Percentiles rank a stretch among this genome's conserved stretches.
These are phyloP conservation scores for Phalacrocorax pelagicus DNA, from an alignment of 2,113 vertebrate species.

Conservation along the genomic window DNA sequence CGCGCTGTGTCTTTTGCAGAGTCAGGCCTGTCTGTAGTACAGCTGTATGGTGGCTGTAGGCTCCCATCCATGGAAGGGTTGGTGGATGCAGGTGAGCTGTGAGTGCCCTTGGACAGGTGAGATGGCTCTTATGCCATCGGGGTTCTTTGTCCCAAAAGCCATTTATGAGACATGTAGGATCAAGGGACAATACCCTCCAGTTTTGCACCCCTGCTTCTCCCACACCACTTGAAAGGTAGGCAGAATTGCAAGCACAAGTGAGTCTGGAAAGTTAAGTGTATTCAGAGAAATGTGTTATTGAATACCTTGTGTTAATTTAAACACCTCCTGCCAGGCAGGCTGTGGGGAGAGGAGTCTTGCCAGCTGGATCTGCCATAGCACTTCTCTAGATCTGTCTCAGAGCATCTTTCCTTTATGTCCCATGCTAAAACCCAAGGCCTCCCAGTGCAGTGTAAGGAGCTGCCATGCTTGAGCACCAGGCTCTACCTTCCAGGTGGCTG, in stretches of 20 bases:
- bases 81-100: neutral
- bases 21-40: neutral
- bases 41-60: neutral
- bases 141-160: neutral
- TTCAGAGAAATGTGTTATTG: neutral
- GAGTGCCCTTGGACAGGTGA: neutral
- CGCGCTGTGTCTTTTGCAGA: neutral
- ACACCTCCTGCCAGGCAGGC: neutral
- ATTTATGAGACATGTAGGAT: neutral
- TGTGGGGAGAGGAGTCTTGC: neutral
- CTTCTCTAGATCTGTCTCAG: neutral
- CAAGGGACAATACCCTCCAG: neutral
- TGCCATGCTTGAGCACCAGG: rapidly evolving
- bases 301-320: neutral
- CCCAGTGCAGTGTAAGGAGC: neutral
- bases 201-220: neutral
- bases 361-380: neutral
- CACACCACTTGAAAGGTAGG: neutral
- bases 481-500: neutral
- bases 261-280: neutral
- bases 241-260: neutral
- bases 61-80: rapidly evolving
- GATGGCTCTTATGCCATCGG: neutral
- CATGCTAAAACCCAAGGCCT: neutral
- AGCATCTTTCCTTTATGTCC: neutral